Base-by-base conservation (phyloP, 2,797 vertebrate genomes). In the Takifugu ocellatus region DNA sequence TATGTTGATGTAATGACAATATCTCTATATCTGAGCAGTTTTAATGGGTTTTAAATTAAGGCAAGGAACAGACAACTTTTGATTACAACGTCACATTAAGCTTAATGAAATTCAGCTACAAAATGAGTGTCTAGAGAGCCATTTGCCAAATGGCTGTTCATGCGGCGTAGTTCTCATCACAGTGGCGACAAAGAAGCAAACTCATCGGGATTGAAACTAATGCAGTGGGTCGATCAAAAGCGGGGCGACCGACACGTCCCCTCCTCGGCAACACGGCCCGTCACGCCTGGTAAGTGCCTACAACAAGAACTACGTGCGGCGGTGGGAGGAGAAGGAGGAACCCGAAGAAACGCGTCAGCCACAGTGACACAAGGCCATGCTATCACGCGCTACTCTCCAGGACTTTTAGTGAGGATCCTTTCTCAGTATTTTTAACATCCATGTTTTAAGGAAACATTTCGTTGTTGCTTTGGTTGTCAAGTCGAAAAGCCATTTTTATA, bases 401-500 rank as follows among this genome's bases (percentile, higher is more conserved):
- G 86, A 86, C 72, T 78, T 81, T 88, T 85, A 90, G 84, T 89
- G 86, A 70, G 88, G 88, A 89, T 88, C 84, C 82, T 84, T 84
- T 87, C 80, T 84, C 87, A 88, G 89, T 90, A 90, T 91, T 92
- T 91, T 91, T 87, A 90, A 87, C 89, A 91, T 91, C 85, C 88
- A 84, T 84, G 85, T 91, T 90, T 92, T 90, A 89, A 89, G 80
- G 69, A 84, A 79, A 85, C 84, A 86, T 91, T 90, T 90, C 63
- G 80, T 88, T 89, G 84, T 91, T 91, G 91, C 91, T 92, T 92
- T 92, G 89, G 86, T 87, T 92, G 91, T 92, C 86, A 88, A 90
- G 89, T 90, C 84, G 85, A 90, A 90, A 92, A 92, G 91, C 91
- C 90, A 92, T 92, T 92, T 92, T 92, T 92, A 90, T 92, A 92